Percentiles rank a stretch among this genome's conserved stretches.
Evolutionary conservation across 2,888 invertebrate species (phyloP).

Genomic region (Clunio marinus): DNA sequence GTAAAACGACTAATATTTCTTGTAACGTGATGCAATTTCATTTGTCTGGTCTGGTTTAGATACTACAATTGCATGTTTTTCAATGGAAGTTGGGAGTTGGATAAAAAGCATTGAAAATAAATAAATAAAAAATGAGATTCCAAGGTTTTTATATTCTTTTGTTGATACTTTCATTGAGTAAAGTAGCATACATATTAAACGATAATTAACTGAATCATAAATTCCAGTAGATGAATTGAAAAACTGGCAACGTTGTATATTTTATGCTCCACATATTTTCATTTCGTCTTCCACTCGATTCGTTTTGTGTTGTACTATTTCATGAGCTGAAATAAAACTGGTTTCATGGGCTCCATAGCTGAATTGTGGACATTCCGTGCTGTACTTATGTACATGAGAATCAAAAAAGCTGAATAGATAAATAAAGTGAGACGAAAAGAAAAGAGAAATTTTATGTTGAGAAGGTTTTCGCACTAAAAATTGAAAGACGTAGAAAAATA

Average conservation of each 20-base stretch:
- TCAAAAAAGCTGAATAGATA: background rate
- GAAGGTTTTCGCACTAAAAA: background rate
- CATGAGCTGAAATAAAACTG: background rate
- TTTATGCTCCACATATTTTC: conserved; percentile 19
- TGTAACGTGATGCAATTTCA: no score
- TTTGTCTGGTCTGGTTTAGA: no score
- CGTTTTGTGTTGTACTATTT: conserved; percentile 6
- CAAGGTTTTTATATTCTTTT: conserved; percentile 1
- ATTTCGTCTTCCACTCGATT: background rate
- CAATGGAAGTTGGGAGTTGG: no score
- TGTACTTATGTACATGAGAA: no score
- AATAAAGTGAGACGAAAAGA: background rate
- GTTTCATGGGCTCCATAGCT: background rate
- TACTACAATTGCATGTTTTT: no score
- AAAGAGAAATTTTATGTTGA: background rate
- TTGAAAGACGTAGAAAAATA: no score
- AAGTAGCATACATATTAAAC: background rate
- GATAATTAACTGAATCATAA: background rate
- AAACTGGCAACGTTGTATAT: background rate
- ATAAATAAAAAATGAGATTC: background rate
- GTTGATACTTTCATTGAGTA: background rate
- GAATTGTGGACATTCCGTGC: no score
- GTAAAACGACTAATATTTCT: no score
- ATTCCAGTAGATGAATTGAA: background rate
- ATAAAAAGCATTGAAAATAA: conserved; percentile 10